phyloP scores from a whole-genome alignment of 2,888 invertebrate genomes.

The Drosophila niveifrons region DNA sequence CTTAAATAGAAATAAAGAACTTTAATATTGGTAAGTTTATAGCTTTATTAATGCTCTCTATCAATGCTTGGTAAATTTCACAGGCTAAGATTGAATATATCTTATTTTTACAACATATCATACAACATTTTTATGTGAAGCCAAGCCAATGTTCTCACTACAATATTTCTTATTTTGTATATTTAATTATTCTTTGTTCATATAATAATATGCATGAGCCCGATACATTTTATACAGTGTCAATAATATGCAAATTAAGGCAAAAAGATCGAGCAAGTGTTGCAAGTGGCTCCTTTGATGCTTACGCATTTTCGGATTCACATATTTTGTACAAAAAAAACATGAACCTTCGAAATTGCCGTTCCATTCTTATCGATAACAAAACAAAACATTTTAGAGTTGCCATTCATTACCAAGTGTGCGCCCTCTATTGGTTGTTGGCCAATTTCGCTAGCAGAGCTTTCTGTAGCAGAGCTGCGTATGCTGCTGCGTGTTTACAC shows the following conservation, averaged over 20 bases:
- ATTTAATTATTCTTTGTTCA: background rate
- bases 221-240: background rate
- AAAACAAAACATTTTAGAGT: background rate
- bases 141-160: background rate
- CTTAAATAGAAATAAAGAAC: too few species aligned
- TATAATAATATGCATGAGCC: background rate
- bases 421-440: conserved; percentile 22
- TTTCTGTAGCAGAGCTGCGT: background rate
- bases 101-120: background rate
- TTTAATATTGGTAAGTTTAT: too few species aligned
- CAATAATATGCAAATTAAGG: background rate
- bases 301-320: background rate
- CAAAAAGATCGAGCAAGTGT: background rate
- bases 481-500: background rate
- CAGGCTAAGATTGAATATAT: background rate
- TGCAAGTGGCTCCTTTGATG: background rate
- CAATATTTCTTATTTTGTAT: background rate
- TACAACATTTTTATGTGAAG: background rate
- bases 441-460: background rate
- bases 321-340: background rate
- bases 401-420: background rate
- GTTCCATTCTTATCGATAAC: conserved; percentile 2
- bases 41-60: too few species aligned
- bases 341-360: background rate
- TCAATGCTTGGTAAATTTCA: background rate